Evolutionary conservation across 2,888 invertebrate genomes (phyloP).

Genomic region (Eubasilissa splendida): DNA sequence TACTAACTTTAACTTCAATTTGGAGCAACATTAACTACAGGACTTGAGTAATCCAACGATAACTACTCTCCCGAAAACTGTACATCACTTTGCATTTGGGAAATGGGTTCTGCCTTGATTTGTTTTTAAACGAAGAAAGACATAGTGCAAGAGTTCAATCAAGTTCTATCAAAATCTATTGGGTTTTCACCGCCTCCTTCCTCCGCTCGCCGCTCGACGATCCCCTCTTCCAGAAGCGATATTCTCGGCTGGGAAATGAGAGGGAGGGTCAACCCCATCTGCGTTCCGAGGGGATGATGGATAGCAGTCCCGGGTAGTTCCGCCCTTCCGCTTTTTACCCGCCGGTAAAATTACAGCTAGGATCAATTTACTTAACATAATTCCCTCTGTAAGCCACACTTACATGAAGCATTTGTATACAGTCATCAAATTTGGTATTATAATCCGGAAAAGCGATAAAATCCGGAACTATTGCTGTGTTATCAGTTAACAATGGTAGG

Average conservation of each 20-base stretch:
- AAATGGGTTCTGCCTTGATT: background rate
- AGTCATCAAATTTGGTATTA: background rate
- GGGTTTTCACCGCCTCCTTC: conserved; percentile 4
- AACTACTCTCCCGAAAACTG: background rate
- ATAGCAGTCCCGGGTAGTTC: conserved; percentile 20
- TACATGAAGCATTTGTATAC: conserved; percentile 9
- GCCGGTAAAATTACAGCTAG: conserved; percentile 25
- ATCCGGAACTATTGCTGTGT: background rate
- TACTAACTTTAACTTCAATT: too few relatives aligned
- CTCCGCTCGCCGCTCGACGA: background rate
- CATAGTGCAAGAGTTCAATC: conserved; percentile 40
- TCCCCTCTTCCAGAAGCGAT: background rate
- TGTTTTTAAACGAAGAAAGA: conserved; percentile 29
- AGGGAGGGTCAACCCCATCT: conserved; percentile 34
- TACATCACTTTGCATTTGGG: conserved; percentile 6
- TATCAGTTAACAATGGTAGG: too few relatives aligned
- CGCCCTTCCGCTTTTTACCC: conserved; percentile 5
- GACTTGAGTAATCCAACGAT: too few relatives aligned
- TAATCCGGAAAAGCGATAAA: conserved; percentile 3
- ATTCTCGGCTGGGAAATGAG: conserved; percentile 1
- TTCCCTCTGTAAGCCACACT: conserved; percentile 19
- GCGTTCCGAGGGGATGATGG: conserved; percentile 27
- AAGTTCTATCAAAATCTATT: conserved; percentile 31
- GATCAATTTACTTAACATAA: conserved; percentile 25
- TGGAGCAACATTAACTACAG: too few relatives aligned